A percentile compares a stretch with the other conserved stretches of the same genome.
Evolutionary conservation across 2,888 invertebrate genomes (phyloP).

Genomic region (Cerastoderma edule): DNA sequence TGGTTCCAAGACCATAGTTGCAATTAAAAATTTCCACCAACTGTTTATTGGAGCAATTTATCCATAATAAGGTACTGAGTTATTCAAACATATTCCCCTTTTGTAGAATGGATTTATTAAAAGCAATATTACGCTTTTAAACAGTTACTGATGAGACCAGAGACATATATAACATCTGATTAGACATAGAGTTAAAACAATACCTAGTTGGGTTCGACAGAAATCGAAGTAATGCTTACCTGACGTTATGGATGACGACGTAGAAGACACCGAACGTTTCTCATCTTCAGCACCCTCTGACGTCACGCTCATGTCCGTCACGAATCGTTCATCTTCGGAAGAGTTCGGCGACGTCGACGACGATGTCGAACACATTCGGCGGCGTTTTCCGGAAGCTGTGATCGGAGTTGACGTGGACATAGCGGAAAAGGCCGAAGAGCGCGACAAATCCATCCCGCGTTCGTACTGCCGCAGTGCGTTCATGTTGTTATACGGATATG

Average conservation of each 20-base stretch:
- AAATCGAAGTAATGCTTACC: no score
- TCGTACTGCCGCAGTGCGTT: neutral
- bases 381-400: conserved; percentile 37
- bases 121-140: no score
- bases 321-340: conserved; percentile 42
- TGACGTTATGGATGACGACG: conserved; percentile 36
- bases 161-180: no score
- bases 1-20: no score
- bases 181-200: no score
- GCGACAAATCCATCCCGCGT: neutral
- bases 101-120: no score
- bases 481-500: neutral
- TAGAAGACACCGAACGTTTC: conserved; percentile 39
- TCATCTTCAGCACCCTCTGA: conserved; percentile 34
- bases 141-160: no score
- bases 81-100: no score
- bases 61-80: no score
- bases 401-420: conserved; percentile 49
- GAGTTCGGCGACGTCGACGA: conserved; percentile 47
- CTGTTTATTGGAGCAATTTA: no score
- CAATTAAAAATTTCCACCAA: no score
- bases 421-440: neutral
- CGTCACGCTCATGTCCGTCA: conserved; percentile 37
- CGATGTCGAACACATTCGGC: conserved; percentile 52
- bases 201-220: no score